A percentile compares a stretch with the other conserved stretches of the same genome.
These are phyloP conservation scores for Parnassius smintheus DNA, from an alignment of 2,888 invertebrate genomes.

Conservation along the genomic window DNA sequence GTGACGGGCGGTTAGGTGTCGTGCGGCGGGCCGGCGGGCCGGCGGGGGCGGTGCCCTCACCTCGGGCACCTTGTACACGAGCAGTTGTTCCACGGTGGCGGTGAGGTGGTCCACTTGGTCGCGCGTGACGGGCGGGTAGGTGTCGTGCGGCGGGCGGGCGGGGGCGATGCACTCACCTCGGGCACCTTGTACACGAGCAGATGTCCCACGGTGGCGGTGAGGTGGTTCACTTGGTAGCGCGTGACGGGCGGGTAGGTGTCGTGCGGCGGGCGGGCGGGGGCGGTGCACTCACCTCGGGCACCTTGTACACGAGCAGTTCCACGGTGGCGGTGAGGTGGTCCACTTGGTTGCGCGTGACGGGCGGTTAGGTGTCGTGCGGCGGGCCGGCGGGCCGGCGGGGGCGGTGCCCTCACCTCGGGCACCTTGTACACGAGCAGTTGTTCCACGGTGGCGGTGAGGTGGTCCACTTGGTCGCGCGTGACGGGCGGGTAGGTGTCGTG, in stretches of 20 bases:
- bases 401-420: conserved; percentile 82
- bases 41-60: conserved; percentile 59
- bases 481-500: conserved; percentile 78
- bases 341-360: conserved; percentile 2
- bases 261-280: too few relatives aligned
- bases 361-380: neutral
- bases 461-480: conserved; percentile 91
- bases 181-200: too few relatives aligned
- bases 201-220: too few relatives aligned
- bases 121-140: conserved; percentile 84
- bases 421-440: conserved; percentile 88
- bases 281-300: too few relatives aligned
- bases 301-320: too few relatives aligned
- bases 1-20: conserved; percentile 1
- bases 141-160: conserved; percentile 40
- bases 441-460: conserved; percentile 90
- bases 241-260: too few relatives aligned
- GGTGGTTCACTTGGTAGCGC: too few relatives aligned
- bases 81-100: conserved; percentile 90
- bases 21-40: neutral
- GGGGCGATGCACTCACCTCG: too few relatives aligned
- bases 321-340: too few relatives aligned
- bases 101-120: conserved; percentile 93
- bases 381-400: neutral
- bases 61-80: conserved; percentile 87